Evolutionary conservation across 2,797 vertebrate genomes (phyloP).

Genomic region (Amblyraja radiata): DNA sequence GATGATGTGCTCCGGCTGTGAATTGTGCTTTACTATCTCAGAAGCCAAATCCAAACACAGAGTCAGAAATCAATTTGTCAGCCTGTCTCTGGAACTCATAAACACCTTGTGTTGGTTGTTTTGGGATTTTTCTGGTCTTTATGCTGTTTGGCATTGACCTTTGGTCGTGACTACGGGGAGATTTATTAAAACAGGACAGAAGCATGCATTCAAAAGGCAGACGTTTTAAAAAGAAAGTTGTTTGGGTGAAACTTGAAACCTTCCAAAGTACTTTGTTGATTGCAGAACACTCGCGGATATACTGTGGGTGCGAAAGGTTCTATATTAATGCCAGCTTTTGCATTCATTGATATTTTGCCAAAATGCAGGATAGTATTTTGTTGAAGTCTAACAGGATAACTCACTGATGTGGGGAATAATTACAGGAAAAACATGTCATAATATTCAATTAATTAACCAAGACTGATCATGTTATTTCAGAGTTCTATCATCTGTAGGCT

Average conservation of each 20-base stretch:
- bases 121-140: background rate
- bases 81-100: background rate
- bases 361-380: background rate
- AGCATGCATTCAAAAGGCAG: background rate
- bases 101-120: background rate
- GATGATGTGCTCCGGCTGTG: no score
- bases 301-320: background rate
- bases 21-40: background rate
- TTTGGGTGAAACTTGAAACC: background rate
- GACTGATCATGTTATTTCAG: background rate
- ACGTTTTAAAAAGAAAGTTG: background rate
- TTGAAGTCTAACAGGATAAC: no score
- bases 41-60: background rate
- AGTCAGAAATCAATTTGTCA: background rate
- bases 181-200: background rate
- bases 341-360: background rate
- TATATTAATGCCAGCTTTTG: background rate
- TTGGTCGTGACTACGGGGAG: background rate
- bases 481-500: no score
- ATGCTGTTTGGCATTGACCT: background rate
- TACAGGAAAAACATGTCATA: background rate
- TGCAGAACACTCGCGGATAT: background rate
- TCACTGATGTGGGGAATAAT: background rate
- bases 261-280: background rate
- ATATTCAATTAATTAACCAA: background rate